A percentile compares a stretch with the other conserved stretches of the same genome.
Evolutionary conservation across 1,140 invertebrate species (phyloP).

Genomic region (Thrips palmi): DNA sequence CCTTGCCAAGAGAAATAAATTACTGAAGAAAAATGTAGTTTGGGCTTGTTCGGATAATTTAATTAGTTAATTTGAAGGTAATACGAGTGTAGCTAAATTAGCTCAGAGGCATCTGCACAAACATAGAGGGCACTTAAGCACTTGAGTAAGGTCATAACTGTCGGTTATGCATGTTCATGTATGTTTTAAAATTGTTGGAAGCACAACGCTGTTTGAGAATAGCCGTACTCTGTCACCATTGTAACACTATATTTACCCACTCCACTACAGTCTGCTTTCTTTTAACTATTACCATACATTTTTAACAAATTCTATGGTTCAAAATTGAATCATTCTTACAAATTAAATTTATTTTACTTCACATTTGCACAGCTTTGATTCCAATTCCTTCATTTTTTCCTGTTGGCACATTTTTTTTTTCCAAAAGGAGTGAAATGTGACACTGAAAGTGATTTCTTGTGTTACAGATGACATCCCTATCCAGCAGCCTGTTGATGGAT

Average conservation of each 20-base stretch:
- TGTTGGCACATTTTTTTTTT: neutral
- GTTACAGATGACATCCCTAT: slow-evolving; percentile 24
- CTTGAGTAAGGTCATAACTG: no score
- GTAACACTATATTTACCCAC: no score
- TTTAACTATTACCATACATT: neutral
- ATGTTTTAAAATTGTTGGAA: no score
- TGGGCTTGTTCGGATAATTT: neutral
- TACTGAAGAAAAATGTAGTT: neutral
- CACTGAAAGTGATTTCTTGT: slow-evolving; percentile 9
- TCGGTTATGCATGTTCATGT: no score
- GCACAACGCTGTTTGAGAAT: no score
- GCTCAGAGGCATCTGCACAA: no score
- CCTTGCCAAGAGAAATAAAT: neutral
- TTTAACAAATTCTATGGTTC: neutral
- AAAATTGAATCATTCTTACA: neutral
- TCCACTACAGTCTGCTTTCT: no score
- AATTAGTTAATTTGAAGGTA: neutral
- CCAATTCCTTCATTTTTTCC: neutral
- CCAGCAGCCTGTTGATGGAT: slow-evolving; percentile 16
- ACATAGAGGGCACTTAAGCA: no score
- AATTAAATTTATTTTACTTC: slow-evolving; percentile 2
- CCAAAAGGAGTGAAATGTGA: slow-evolving; percentile 2
- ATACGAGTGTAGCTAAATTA: neutral
- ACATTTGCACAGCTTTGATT: neutral
- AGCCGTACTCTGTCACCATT: no score